A percentile compares a stretch with the other conserved stretches of the same genome.
phyloP scores from a whole-genome alignment of 2,113 vertebrate genomes.

The Cranoglanis bouderius region DNA sequence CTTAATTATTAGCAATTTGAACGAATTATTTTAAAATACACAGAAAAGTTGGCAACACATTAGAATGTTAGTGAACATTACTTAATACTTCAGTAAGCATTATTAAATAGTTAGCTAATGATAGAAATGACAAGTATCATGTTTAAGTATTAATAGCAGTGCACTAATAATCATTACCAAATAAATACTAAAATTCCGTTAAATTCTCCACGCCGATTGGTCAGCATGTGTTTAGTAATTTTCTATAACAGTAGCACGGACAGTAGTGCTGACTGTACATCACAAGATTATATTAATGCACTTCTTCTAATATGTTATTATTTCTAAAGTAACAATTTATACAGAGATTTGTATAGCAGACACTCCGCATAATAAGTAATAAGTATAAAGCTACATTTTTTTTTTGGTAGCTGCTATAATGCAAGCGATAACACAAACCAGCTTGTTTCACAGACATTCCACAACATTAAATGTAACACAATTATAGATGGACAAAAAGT shows the following conservation, averaged over 20 bases:
- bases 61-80: neutral
- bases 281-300: too few relatives aligned
- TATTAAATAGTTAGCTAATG: neutral
- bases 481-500: neutral
- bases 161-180: neutral
- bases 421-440: neutral
- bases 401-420: neutral
- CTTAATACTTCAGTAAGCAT: neutral
- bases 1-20: neutral
- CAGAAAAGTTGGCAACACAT: neutral
- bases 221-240: neutral
- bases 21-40: neutral
- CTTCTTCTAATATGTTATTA: too few relatives aligned
- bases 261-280: too few relatives aligned
- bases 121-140: neutral
- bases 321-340: too few relatives aligned
- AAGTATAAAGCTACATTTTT: neutral
- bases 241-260: neutral
- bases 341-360: too few relatives aligned
- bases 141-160: neutral
- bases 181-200: neutral
- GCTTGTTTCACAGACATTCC: too few relatives aligned
- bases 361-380: too few relatives aligned
- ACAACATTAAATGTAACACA: too few relatives aligned
- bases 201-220: neutral